phyloP scores from a whole-genome alignment of 64 coral and sea anemone species.

The Anthopleura sola region DNA sequence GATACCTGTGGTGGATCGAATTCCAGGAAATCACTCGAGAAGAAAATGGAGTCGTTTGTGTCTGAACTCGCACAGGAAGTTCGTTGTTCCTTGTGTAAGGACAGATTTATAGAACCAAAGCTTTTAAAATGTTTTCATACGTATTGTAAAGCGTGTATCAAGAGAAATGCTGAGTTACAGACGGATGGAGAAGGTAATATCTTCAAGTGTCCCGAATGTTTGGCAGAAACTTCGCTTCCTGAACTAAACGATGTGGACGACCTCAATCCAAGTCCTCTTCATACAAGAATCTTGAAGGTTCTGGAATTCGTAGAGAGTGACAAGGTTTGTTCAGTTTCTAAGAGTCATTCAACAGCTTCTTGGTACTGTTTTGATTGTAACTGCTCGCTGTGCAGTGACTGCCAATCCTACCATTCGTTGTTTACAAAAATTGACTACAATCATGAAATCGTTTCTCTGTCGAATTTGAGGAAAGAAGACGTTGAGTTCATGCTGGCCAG shows the following conservation, averaged over 20 bases:
- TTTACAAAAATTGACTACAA: background rate
- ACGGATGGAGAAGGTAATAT: background rate
- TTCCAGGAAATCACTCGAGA: background rate
- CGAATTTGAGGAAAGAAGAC: background rate
- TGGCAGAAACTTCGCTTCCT: background rate
- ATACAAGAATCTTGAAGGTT: constrained; percentile 1
- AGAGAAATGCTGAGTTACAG: background rate
- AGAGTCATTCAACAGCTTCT: background rate
- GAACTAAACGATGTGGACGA: background rate
- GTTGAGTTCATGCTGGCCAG: background rate
- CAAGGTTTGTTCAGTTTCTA: background rate
- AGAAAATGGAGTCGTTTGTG: constrained; percentile 5
- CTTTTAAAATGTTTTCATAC: constrained; percentile 13
- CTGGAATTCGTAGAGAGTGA: background rate
- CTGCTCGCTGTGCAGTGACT: background rate
- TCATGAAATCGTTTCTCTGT: background rate
- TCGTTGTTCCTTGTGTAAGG: background rate
- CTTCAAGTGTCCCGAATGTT: constrained; percentile 8
- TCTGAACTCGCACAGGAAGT: background rate
- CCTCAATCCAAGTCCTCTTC: background rate
- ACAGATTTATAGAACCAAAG: background rate
- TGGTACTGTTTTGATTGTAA: background rate
- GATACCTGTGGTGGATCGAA: background rate
- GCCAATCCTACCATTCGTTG: background rate
- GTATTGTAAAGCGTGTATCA: background rate